Conservation (phyloP, 2,113 vertebrate species). For the Trogon surrucura region DNA sequence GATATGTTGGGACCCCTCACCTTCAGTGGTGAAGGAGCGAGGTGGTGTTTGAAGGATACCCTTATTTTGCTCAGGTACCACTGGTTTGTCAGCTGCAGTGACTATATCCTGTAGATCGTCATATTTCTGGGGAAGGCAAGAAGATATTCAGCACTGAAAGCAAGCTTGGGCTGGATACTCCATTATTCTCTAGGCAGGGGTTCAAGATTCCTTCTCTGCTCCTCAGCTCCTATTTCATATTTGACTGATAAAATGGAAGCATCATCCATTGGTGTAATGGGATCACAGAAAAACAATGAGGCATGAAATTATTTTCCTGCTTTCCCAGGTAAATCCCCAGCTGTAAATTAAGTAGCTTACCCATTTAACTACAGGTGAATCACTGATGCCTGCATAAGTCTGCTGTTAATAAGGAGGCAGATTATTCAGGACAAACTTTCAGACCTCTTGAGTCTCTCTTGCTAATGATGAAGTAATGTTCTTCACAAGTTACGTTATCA, state of each 20-base stretch:
- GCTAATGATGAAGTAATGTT: not conserved
- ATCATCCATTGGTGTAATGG: not conserved
- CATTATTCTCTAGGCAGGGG: not conserved
- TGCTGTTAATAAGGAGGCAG: not conserved
- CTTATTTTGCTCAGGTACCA: not conserved
- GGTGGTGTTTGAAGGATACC: not conserved
- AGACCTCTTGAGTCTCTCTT: not conserved
- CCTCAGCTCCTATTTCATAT: not conserved
- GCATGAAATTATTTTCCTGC: conserved; percentile 36
- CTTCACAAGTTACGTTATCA: not conserved
- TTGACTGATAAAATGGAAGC: not conserved
- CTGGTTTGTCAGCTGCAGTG: not conserved
- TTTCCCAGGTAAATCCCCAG: conserved; percentile 15
- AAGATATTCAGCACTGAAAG: not conserved
- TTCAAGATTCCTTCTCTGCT: not conserved
- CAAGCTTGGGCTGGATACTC: not conserved
- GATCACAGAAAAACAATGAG: not conserved
- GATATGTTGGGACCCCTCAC: not conserved
- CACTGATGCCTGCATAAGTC: not conserved
- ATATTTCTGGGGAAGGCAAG: not conserved
- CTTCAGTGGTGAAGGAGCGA: rapidly evolving
- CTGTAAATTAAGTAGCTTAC: conserved; percentile 10
- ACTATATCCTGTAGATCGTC: not conserved
- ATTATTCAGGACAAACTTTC: not conserved
- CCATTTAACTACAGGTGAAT: not conserved